Percentiles rank a stretch among this genome's conserved stretches.
phyloP scores from a whole-genome alignment of 1,140 invertebrate genomes.

The Drosophila littoralis region DNA sequence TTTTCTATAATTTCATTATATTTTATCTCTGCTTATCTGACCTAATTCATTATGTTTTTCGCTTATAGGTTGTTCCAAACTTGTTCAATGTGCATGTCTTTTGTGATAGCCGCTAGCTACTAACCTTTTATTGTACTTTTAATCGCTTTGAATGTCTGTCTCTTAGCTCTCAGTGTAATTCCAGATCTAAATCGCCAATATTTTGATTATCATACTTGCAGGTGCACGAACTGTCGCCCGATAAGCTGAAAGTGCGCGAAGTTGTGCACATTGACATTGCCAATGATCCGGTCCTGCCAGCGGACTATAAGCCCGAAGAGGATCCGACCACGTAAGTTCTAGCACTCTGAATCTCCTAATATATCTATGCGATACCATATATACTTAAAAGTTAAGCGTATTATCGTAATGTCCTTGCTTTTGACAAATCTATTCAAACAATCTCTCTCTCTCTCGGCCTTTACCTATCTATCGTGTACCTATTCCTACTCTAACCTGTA shows the following conservation, averaged over 20 bases:
- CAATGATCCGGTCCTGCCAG: conserved; percentile 91
- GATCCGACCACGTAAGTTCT: conserved; percentile 80
- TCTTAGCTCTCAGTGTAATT: background rate
- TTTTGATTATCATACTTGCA: conserved; percentile 75
- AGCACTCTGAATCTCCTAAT: background rate
- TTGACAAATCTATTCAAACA: no score
- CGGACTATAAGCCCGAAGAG: conserved; percentile 92
- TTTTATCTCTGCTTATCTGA: conserved; percentile 34
- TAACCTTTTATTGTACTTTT: conserved; percentile 1
- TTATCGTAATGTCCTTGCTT: background rate
- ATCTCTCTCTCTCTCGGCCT: no score
- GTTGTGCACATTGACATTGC: conserved; percentile 97
- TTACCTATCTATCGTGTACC: no score
- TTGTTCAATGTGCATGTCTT: conserved; percentile 43
- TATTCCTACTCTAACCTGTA: no score
- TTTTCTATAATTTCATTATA: conserved; percentile 11
- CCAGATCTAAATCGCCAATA: background rate
- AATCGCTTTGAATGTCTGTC: conserved; percentile 57
- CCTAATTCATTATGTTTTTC: conserved; percentile 30
- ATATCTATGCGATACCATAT: no score
- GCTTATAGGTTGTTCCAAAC: conserved; percentile 42
- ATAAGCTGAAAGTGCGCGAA: conserved; percentile 95
- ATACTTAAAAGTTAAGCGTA: no score
- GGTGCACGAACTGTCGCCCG: conserved; percentile 95
- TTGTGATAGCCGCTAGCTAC: conserved; percentile 2